Percentiles rank a stretch among this genome's conserved stretches.
Evolutionary conservation across 2,797 vertebrate genomes (phyloP).

Genomic region (Acipenser transmontanus): DNA sequence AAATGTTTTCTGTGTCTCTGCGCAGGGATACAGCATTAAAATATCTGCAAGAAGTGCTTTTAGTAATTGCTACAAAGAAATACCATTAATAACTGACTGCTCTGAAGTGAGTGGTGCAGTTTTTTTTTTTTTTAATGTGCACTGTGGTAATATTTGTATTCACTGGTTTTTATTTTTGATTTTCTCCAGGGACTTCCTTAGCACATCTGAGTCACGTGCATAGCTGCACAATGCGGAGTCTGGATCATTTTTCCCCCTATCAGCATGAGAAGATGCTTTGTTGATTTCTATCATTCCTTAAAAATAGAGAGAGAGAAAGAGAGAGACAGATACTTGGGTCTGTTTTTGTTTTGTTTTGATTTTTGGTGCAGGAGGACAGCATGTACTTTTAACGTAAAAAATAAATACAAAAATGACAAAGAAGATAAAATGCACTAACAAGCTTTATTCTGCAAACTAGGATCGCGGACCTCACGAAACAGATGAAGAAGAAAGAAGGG

Average conservation of each 20-base stretch:
- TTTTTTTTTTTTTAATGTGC: too few relatives aligned
- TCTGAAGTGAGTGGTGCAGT: too few relatives aligned
- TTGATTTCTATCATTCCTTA: constrained; percentile 28
- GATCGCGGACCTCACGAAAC: background rate
- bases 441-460: background rate
- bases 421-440: constrained; percentile 17
- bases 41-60: too few relatives aligned
- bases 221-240: constrained; percentile 21
- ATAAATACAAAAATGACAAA: constrained; percentile 3
- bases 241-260: background rate
- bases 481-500: constrained; percentile 1
- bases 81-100: too few relatives aligned
- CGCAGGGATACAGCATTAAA: too few relatives aligned
- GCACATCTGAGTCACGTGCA: constrained; percentile 30
- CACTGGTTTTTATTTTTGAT: background rate
- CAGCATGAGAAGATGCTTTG: constrained; percentile 13
- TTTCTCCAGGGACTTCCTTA: constrained; percentile 40
- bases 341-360: constrained; percentile 9
- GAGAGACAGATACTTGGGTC: background rate
- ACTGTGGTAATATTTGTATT: too few relatives aligned
- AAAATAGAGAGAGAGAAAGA: constrained; percentile 2
- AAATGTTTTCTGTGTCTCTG: too few relatives aligned
- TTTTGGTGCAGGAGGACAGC: constrained; percentile 11
- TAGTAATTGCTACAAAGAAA: too few relatives aligned
- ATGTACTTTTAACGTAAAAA: too few relatives aligned